phyloP scores from a whole-genome alignment of 2,888 invertebrate genomes.

The Philhelius pedissequus region DNA sequence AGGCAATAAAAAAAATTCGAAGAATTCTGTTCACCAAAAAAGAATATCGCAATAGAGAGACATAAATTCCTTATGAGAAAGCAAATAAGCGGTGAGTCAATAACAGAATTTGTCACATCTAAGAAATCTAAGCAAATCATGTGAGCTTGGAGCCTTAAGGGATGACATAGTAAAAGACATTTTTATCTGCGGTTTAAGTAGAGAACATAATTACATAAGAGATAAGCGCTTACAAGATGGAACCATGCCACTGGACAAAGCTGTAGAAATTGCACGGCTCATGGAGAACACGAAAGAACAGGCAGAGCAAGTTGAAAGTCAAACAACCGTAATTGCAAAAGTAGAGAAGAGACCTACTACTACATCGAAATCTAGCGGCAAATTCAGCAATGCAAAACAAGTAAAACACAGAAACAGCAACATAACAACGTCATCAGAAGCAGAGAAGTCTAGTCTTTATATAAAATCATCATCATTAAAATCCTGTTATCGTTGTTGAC shows the following conservation, averaged over 20 bases:
- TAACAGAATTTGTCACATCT: slow-evolving; percentile 31
- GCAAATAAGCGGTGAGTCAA: slow-evolving; percentile 24
- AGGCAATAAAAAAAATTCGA: background rate
- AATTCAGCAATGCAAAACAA: background rate
- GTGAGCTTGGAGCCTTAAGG: slow-evolving; percentile 9
- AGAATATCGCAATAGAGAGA: slow-evolving; percentile 38
- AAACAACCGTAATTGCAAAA: background rate
- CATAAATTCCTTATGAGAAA: slow-evolving; percentile 20
- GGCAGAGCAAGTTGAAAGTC: background rate
- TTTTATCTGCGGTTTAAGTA: background rate
- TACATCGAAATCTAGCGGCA: background rate
- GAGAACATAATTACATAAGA: background rate
- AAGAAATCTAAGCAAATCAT: slow-evolving; percentile 34
- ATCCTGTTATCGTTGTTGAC: background rate
- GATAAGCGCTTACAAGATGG: background rate
- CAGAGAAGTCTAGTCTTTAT: background rate
- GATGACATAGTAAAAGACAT: background rate
- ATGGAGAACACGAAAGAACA: background rate
- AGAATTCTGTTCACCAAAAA: slow-evolving; percentile 17
- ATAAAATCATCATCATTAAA: background rate
- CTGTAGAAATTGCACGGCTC: background rate
- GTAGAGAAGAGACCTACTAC: background rate
- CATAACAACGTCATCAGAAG: background rate
- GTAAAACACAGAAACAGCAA: background rate
- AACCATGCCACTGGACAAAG: background rate